These are phyloP conservation scores for Apocrypta bakeri DNA, from an alignment of 1,140 invertebrate species.

Conservation along the genomic window DNA sequence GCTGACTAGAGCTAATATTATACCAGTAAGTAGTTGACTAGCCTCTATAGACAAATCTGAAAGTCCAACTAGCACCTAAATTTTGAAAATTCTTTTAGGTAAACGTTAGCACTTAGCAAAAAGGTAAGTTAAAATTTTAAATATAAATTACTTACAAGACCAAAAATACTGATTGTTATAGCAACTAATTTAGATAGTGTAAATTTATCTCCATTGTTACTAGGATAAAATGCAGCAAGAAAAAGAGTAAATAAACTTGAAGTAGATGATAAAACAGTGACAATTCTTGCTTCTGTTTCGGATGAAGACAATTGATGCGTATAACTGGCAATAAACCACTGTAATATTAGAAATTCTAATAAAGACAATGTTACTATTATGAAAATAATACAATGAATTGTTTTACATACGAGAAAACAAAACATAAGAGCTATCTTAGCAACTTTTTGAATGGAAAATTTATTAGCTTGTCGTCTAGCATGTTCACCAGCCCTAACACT, in stretches of 20 bases:
- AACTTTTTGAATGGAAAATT: conserved; percentile 81
- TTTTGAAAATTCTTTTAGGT: conserved; percentile 44
- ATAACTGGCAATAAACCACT: conserved; percentile 91
- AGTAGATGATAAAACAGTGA: conserved; percentile 87
- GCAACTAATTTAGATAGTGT: conserved; percentile 88
- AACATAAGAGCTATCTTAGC: conserved; percentile 85
- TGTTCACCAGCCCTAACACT: conserved; percentile 83
- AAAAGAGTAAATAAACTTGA: conserved; percentile 90
- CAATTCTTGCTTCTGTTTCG: conserved; percentile 83
- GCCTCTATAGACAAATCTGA: conserved; percentile 79
- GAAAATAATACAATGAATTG: conserved; percentile 43
- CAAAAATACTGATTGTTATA: conserved; percentile 85
- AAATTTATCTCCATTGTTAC: conserved; percentile 84
- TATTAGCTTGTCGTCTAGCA: conserved; percentile 80
- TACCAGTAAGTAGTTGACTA: conserved; percentile 80
- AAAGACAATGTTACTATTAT: conserved; percentile 29
- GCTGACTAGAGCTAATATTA: conserved; percentile 85
- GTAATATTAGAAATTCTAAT: conserved; percentile 64
- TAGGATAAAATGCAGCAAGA: conserved; percentile 87
- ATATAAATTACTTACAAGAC: conserved; percentile 78
- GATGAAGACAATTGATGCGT: conserved; percentile 86
- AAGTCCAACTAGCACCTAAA: conserved; percentile 81
- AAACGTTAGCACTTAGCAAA: conserved; percentile 13
- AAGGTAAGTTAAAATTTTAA: conserved; percentile 17
- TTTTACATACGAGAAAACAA: conserved; percentile 82